Evolutionary conservation across 2,888 invertebrate species (phyloP).

Genomic region (Diplolepis rosae): DNA sequence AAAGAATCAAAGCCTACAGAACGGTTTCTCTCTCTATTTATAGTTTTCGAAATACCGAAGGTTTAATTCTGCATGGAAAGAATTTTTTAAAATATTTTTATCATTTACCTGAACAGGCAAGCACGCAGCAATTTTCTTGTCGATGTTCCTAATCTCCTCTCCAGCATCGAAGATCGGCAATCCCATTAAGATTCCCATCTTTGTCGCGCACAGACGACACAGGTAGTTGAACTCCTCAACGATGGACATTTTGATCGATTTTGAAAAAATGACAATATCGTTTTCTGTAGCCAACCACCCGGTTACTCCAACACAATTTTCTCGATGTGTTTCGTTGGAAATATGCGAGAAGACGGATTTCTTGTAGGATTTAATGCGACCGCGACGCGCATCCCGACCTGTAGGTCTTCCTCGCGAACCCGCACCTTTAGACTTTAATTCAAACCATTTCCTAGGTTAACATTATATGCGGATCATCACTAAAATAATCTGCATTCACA

Average conservation of each 20-base stretch:
- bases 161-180: conserved; percentile 75
- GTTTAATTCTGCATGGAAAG: background rate
- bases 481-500: background rate
- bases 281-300: conserved; percentile 2
- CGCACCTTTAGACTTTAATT: background rate
- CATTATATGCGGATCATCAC: background rate
- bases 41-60: background rate
- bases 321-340: background rate
- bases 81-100: background rate
- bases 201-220: conserved; percentile 73
- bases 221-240: conserved; percentile 70
- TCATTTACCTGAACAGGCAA: conserved; percentile 76
- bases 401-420: background rate
- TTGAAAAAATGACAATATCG: conserved; percentile 32
- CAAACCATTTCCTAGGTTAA: background rate
- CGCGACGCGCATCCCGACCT: background rate
- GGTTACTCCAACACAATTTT: conserved; percentile 15
- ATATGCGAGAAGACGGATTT: background rate
- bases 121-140: conserved; percentile 77
- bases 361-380: background rate
- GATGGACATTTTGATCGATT: conserved; percentile 44
- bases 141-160: conserved; percentile 75
- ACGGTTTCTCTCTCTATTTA: background rate
- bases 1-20: background rate
- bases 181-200: conserved; percentile 72